Base-by-base conservation (phyloP, 2,888 invertebrate genomes). In the Parnassius mnemosyne region DNA sequence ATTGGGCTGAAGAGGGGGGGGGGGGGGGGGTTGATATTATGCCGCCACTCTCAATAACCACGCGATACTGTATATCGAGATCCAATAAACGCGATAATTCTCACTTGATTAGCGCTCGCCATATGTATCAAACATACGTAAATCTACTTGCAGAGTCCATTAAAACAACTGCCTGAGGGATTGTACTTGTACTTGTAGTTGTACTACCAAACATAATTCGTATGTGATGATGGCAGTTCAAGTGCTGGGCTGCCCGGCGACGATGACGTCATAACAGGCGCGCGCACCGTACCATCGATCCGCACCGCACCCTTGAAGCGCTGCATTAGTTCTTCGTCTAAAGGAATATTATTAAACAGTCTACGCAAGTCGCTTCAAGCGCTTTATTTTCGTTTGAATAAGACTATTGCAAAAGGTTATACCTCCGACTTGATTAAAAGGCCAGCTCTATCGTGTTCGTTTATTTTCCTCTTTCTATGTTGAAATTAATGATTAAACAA, bases 231-330 rank as follows among this genome's bases (percentile, higher is more conserved):
- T 66, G 64, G 67, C 67, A 66, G 54, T 65, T 64, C 63, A 49
- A 58, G 53, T 54, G 46, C 74, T 72, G 81, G 83, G 79, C 83
- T 79, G 81, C 82, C 80, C 81, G 83, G 78, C 80, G 79, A 74
- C 79, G 76, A 75, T 90, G 89, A 90, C 90, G 89, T 90, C 90
- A 89, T 72, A 58, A 55, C 61, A 72, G 78, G 89, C 89, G 90
- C 90, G 89, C 90, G 90, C 90, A 89, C 62, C 67, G 60, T 65
- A 74, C 72, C 80, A 90, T 90, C 88, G 90, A 90, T 90, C 85
- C 78, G 70, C 67, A 69, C 72, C 70, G 66, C 75, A 71, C 73
- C 76, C 77, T 13, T 75, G 68, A 77, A 84, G 83, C 78, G 84
- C 83, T 87, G 80, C 79, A 89, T 52, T 53, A 42, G 60, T 49